Conservation (phyloP, 1,140 invertebrate species). For the Camponotus floridanus region DNA sequence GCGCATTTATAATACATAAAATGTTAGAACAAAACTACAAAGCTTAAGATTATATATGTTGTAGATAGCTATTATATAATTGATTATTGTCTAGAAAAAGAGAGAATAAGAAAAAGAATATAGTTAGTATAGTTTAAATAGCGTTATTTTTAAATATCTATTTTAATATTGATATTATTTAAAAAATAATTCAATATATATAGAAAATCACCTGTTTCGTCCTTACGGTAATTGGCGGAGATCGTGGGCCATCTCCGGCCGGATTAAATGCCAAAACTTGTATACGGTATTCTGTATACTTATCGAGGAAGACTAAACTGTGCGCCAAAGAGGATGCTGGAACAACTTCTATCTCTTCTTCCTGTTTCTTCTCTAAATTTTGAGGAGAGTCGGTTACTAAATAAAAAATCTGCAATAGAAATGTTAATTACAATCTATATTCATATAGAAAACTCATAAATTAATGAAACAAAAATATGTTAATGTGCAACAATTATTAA, state of each 20-base stretch:
- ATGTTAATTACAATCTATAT: slow-evolving; percentile 36
- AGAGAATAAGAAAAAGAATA: no score
- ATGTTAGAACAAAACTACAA: no score
- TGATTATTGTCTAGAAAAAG: neutral
- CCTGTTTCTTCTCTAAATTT: slow-evolving; percentile 89
- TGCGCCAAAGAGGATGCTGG: slow-evolving; percentile 93
- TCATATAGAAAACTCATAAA: slow-evolving; percentile 50
- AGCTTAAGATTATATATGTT: no score
- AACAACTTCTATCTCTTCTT: slow-evolving; percentile 97
- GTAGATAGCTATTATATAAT: neutral
- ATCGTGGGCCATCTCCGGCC: slow-evolving; percentile 97
- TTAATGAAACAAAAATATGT: slow-evolving; percentile 18
- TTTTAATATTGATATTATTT: neutral
- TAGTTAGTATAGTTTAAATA: slow-evolving; percentile 1
- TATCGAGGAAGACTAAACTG: slow-evolving; percentile 95
- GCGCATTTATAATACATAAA: no score
- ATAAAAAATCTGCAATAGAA: slow-evolving; percentile 90
- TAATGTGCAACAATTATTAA: neutral
- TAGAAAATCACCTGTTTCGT: slow-evolving; percentile 88
- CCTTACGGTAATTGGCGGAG: slow-evolving; percentile 91
- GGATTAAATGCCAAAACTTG: slow-evolving; percentile 98
- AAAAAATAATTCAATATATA: neutral
- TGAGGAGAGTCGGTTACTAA: slow-evolving; percentile 93
- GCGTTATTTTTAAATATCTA: neutral
- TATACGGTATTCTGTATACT: slow-evolving; percentile 97